These are phyloP conservation scores for Drosophila antonietae DNA, from an alignment of 2,888 invertebrate genomes.

Conservation along the genomic window DNA sequence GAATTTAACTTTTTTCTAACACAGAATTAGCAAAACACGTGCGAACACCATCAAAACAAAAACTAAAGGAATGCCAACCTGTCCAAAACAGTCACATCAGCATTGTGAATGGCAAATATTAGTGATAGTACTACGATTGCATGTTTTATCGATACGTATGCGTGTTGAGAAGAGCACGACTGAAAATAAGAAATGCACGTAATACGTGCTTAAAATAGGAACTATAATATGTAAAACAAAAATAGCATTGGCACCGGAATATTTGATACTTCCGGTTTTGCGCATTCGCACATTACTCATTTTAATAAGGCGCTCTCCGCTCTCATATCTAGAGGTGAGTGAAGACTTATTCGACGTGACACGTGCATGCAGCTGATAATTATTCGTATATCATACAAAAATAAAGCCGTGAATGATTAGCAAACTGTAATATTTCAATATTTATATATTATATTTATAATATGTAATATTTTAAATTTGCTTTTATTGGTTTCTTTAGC, in stretches of 20 bases:
- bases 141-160: constrained; percentile 5
- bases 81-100: not conserved
- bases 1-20: constrained; percentile 33
- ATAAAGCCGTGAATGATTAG: not conserved
- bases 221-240: constrained; percentile 8
- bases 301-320: constrained; percentile 18
- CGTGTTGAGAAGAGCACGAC: not conserved
- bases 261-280: constrained; percentile 35
- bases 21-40: constrained; percentile 59
- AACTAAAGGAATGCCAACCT: constrained; percentile 53
- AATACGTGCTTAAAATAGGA: constrained; percentile 12
- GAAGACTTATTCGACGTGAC: constrained; percentile 4
- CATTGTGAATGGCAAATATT: constrained; percentile 27
- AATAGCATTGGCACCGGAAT: constrained; percentile 26
- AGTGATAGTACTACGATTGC: not conserved
- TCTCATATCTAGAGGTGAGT: constrained; percentile 21
- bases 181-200: not conserved
- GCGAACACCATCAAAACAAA: constrained; percentile 71
- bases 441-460: too few relatives aligned
- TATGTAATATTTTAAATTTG: not conserved
- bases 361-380: constrained; percentile 1
- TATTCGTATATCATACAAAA: not conserved
- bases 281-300: constrained; percentile 31
- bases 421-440: too few relatives aligned
- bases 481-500: not conserved